These are phyloP conservation scores for Notarius lentiginosus DNA, from an alignment of 2,113 vertebrate genomes.

Conservation along the genomic window DNA sequence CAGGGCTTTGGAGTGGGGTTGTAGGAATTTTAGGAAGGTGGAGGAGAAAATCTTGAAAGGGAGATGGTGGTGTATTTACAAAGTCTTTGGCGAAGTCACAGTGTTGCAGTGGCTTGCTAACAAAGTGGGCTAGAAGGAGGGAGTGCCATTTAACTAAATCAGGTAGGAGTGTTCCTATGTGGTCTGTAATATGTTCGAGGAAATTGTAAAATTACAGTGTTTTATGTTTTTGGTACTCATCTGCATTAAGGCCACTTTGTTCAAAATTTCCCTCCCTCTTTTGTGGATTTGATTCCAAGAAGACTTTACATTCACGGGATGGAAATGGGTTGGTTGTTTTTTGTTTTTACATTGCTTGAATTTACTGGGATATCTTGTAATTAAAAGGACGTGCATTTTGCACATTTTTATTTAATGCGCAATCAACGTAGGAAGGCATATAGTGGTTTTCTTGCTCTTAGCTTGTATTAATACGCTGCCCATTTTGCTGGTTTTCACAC, in stretches of 20 bases:
- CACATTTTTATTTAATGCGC: background rate
- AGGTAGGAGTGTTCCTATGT: conserved; percentile 65
- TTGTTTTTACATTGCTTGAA: background rate
- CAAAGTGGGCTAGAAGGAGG: conserved; percentile 57
- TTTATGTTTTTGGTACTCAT: background rate
- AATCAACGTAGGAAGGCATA: background rate
- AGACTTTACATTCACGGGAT: background rate
- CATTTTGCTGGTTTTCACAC: too few species aligned
- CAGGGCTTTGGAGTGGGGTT: conserved; percentile 31
- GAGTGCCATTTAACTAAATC: conserved; percentile 52
- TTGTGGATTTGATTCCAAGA: conserved; percentile 2
- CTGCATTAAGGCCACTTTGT: conserved; percentile 35
- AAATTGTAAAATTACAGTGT: conserved; percentile 3
- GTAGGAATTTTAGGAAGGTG: conserved; percentile 34
- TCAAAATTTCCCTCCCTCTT: conserved; percentile 30
- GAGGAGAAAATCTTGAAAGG: conserved; percentile 50
- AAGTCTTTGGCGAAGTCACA: conserved; percentile 60
- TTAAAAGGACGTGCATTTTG: background rate
- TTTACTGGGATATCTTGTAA: background rate
- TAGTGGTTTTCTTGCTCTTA: background rate
- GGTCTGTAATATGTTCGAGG: conserved; percentile 18
- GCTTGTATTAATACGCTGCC: too few species aligned
- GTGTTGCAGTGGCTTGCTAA: conserved; percentile 53
- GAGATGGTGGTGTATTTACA: conserved; percentile 54
- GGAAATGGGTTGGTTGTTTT: background rate